Evolutionary conservation across 2,797 vertebrate species (phyloP).

Genomic region (Poecilia wingei): DNA sequence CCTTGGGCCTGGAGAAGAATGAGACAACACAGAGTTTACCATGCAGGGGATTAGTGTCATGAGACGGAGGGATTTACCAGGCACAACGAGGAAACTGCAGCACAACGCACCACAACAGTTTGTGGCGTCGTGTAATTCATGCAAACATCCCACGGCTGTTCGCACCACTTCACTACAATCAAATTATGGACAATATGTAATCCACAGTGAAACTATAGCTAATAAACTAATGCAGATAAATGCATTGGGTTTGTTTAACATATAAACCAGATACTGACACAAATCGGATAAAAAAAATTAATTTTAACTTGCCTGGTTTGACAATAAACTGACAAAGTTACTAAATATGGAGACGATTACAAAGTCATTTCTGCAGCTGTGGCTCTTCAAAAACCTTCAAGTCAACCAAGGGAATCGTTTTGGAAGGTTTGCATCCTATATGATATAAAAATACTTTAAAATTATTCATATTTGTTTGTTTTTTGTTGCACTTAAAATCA

Average conservation of each 20-base stretch:
- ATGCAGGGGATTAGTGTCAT: conserved; percentile 75
- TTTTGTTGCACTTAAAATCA: too few relatives aligned
- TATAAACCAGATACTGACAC: not conserved
- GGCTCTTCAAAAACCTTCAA: not conserved
- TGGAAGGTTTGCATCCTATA: not conserved
- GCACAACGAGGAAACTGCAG: conserved; percentile 69
- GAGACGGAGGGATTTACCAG: conserved; percentile 73
- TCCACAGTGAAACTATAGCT: conserved; percentile 71
- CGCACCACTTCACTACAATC: conserved; percentile 73
- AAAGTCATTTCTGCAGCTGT: not conserved
- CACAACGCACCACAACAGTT: conserved; percentile 77
- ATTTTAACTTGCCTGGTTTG: not conserved
- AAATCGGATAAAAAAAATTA: not conserved
- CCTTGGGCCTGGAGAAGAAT: conserved; percentile 68
- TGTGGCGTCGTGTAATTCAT: conserved; percentile 72
- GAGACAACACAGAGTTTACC: conserved; percentile 72
- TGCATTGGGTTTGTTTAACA: not conserved
- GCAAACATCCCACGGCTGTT: conserved; percentile 80
- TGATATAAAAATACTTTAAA: not conserved
- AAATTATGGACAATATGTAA: conserved; percentile 81
- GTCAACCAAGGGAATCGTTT: not conserved
- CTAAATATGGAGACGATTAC: not conserved
- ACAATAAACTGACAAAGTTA: not conserved
- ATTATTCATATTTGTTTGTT: not conserved
- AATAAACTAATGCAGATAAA: not conserved